Evolutionary conservation across 1,140 invertebrate species (phyloP).

Genomic region (Acromyrmex heyeri): DNA sequence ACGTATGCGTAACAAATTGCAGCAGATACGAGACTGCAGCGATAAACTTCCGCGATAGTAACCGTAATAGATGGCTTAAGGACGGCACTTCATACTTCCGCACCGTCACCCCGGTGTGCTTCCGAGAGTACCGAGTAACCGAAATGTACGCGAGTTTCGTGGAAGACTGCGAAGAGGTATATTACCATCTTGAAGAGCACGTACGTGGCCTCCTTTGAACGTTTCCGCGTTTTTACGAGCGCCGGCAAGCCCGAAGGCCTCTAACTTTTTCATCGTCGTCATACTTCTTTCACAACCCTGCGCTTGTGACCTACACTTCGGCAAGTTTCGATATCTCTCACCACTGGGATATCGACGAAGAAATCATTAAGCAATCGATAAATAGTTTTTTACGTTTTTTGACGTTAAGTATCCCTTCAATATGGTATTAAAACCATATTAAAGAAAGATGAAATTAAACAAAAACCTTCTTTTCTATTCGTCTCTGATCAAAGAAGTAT

Average conservation of each 20-base stretch:
- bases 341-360: neutral
- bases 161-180: conserved; percentile 34
- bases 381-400: neutral
- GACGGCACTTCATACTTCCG: conserved; percentile 38
- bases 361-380: conserved; percentile 9
- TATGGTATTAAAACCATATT: neutral
- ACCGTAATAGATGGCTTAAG: conserved; percentile 45
- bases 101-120: conserved; percentile 32
- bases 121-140: conserved; percentile 33
- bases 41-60: conserved; percentile 43
- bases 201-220: conserved; percentile 56
- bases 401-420: neutral
- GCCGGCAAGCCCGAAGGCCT: conserved; percentile 18
- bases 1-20: neutral
- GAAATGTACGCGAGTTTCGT: conserved; percentile 51
- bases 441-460: neutral
- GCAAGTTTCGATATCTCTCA: conserved; percentile 14
- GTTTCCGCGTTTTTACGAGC: conserved; percentile 54
- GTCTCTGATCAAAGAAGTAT: neutral
- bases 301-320: conserved; percentile 6
- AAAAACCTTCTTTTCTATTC: neutral
- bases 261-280: conserved; percentile 54
- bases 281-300: conserved; percentile 42
- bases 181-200: conserved; percentile 38
- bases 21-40: neutral